Evolutionary conservation across 2,888 invertebrate species (phyloP), one percentile per base, ranked within the genome.

Genomic region (Drosophila mercatorum): DNA sequence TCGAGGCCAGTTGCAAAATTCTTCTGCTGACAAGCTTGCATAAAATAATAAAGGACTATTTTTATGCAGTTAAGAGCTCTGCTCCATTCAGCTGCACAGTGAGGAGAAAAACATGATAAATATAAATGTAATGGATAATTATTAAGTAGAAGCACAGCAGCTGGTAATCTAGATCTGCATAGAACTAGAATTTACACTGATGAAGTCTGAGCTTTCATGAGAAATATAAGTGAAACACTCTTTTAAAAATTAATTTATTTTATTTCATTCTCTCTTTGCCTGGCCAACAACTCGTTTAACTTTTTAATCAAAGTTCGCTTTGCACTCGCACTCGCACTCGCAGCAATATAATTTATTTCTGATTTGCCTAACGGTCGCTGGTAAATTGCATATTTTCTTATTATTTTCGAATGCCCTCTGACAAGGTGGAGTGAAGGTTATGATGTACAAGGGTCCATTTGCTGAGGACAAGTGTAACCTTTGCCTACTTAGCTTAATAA

Each of bases 1-100:
- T 59, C 49, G 63, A 52, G 49, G 56, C 38, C 46, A 51, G 31
- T 51, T 51, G 36, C 26, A 28, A 31, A 75, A 69, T 68, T 69
- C 57, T 69, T 67, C 62, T 55, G 70, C 74, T 69, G 73, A 78
- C 72, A 89, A 78, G 62, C 72, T 89, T 86, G 60, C 66, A 67
- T 56, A 71, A 66, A 74, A 81, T 72, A 72, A 74, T 60, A 78
- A 72, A 72, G 64, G 36, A 56, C 66, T 69, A 74, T 74, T 80
- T 80, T 59, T 57, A 65, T 65, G 49, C 66, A 56, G 58, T 40
- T 66, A 60, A 65, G 57, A 65, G 64, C 12, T 28, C 28, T 28
- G 2, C 22, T 22, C 17, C 17, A 17, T 17, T 17, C 17, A 17
- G 17, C 17, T 17, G 17, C 17, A 17, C 17, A 17, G 17, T 17